Evolutionary conservation across 2,797 vertebrate species (phyloP).

Genomic region (Tamandua tetradactyla): DNA sequence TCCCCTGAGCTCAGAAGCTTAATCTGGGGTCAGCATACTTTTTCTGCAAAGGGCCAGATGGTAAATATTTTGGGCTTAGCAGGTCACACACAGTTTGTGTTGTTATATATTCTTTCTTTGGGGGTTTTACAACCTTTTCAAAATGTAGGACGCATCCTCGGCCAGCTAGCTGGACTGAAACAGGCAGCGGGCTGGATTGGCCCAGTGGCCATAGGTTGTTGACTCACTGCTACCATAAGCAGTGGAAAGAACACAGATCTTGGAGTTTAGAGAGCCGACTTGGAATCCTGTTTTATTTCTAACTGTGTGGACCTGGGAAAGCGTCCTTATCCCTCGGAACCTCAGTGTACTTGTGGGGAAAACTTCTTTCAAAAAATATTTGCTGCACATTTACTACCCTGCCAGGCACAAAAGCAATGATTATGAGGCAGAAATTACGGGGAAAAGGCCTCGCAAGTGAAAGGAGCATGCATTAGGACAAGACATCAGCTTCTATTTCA

Average conservation of each 20-base stretch:
- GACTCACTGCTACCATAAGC: neutral
- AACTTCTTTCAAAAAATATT: neutral
- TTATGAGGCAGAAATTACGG: neutral
- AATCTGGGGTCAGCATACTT: neutral
- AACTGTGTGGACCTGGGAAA: neutral
- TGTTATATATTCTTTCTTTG: neutral
- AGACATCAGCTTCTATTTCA: neutral
- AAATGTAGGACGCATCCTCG: neutral
- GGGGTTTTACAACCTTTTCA: conserved; percentile 6
- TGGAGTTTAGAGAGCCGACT: neutral
- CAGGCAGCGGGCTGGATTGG: neutral
- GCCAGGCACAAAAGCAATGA: neutral
- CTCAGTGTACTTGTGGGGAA: neutral
- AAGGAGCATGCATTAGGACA: neutral
- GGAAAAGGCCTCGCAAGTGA: neutral
- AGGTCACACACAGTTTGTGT: neutral
- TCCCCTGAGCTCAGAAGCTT: neutral
- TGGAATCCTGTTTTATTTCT: neutral
- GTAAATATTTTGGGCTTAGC: neutral
- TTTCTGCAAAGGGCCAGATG: neutral
- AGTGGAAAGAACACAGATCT: neutral
- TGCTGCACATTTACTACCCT: neutral
- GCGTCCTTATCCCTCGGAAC: neutral
- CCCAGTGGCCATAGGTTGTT: accelerated
- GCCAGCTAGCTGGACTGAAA: neutral